Evolutionary conservation across 2,113 vertebrate species (phyloP), one percentile per base, ranked within the genome.

Genomic region (Myodes glareolus): DNA sequence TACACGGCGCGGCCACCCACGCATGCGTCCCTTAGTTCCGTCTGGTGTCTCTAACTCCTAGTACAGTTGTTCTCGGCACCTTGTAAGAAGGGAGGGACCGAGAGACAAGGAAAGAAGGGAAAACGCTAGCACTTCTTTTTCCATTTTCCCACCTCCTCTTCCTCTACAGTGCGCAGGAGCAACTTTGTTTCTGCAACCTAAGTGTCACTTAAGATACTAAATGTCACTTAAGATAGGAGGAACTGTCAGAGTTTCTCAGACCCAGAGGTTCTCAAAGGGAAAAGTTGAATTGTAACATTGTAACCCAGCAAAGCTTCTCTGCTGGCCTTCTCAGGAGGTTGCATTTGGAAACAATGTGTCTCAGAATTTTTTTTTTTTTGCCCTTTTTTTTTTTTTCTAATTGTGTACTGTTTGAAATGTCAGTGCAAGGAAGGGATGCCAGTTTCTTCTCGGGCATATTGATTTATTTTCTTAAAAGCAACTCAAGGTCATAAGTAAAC

Each of bases 311-410:
- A 86, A 52, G 4, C 31, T 67, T 80, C 21, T 94, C 13, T 50
- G 5, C 5, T 1, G 5, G 36, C 47, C 72, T 16, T 73, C 4
- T 36, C 84, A 82, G 36, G 75, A 27, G 5, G 82, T 75, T 96
- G 45, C 9, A 36, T 92, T 97, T 97, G 86, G 92, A 96, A 98
- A 97, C 94, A 96, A 87, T 87, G 93, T 95, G 0, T 90, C 80
- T 96, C 81, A 7, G 21, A 33, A 81, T 39, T 88, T 68, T 31
- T 31, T 68, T 52, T 68, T 68, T 68, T 23, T 50, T 13, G 0
- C 39, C 93, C 4, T 10, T 31, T 36, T 91, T 96, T 73, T 92
- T 88, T 75, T 73, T n/a, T n/a, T 91, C 63, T 92, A 63, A 86
- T 95, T 82, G 31, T 94, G 61, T 31, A 61, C 70, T 77, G 17